Conservation (phyloP, 2,113 vertebrate species). For the Martes martes region DNA sequence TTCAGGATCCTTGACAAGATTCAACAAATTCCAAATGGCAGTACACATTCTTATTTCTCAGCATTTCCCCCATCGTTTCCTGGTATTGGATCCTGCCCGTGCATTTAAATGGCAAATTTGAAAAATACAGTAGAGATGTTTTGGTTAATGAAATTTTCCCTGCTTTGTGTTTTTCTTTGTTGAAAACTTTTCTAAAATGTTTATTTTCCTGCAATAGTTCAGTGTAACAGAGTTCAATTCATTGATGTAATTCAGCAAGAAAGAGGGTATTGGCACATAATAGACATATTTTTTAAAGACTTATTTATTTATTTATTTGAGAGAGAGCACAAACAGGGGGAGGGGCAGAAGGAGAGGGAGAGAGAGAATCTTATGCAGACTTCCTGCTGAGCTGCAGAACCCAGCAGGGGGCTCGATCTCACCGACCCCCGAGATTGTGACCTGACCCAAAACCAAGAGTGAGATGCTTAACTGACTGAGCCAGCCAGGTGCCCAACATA, state of each 20-base stretch:
- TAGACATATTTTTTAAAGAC: background rate
- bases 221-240: background rate
- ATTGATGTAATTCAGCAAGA: background rate
- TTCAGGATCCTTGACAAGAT: background rate
- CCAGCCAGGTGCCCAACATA: no score
- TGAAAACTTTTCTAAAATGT: background rate
- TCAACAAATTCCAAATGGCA: background rate
- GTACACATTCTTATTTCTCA: background rate
- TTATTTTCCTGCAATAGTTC: background rate
- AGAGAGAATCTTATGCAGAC: background rate
- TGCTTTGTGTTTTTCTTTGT: background rate
- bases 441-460: background rate
- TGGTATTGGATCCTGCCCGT: background rate
- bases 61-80: background rate
- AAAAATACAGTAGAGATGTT: background rate
- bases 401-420: background rate
- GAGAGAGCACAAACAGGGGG: no score
- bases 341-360: background rate
- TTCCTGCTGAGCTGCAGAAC: background rate
- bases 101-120: background rate
- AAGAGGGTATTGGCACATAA: background rate
- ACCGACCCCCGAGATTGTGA: background rate
- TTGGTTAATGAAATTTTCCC: background rate
- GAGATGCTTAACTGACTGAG: background rate
- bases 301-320: no score